Conservation (phyloP, 1,140 invertebrate genomes). For the Heterodera schachtii region DNA sequence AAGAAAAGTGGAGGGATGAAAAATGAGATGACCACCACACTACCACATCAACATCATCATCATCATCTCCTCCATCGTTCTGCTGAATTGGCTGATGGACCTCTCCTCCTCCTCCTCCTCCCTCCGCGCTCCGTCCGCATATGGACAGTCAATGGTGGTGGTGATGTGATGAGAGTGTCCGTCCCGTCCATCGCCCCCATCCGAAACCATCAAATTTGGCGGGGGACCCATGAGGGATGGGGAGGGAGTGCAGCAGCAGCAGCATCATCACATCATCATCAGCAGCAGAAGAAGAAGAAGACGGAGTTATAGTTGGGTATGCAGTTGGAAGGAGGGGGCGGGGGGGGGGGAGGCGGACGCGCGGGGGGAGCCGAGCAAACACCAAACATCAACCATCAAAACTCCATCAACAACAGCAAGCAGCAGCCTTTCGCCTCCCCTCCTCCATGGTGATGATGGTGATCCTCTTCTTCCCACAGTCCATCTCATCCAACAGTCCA, state of each 20-base stretch:
- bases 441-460: too few relatives aligned
- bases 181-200: neutral
- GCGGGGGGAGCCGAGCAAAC: neutral
- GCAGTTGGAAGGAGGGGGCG: too few relatives aligned
- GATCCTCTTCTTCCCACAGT: too few relatives aligned
- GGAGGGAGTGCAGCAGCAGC: too few relatives aligned
- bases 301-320: too few relatives aligned
- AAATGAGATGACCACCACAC: neutral
- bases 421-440: too few relatives aligned
- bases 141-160: neutral
- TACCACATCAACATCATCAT: neutral
- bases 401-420: neutral
- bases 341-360: neutral
- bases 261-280: too few relatives aligned
- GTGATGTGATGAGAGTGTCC: neutral
- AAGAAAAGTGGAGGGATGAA: neutral
- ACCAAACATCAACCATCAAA: neutral
- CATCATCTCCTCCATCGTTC: too few relatives aligned
- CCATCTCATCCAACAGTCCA: neutral
- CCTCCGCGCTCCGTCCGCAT: neutral
- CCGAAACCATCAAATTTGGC: neutral
- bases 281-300: too few relatives aligned
- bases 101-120: constrained; percentile 24
- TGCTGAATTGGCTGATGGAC: neutral
- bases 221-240: too few relatives aligned